Base-by-base conservation (phyloP, 2,888 invertebrate genomes). In the Oithona nana region DNA sequence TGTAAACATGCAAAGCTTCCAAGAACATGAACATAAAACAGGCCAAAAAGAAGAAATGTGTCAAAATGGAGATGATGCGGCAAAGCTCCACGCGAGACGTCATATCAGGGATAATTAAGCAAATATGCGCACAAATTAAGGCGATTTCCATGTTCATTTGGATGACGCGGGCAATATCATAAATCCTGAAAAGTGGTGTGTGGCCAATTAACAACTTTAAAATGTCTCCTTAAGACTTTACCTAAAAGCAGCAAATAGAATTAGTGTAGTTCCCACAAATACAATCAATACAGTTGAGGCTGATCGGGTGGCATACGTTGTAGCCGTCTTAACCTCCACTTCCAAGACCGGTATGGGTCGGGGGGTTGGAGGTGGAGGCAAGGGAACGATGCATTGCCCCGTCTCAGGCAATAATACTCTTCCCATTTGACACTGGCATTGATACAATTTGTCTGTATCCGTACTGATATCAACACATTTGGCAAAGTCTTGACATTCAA, bases 141-240 rank as follows among this genome's bases (percentile, higher is more conserved):
- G 70, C 68, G 3, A 70, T 66, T 64, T 70, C 70, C 69, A 69
- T 69, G 63, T 69, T 69, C 70, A 70, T 70, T 64, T 70, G 70
- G 55, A 70, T 70, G 6, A 70, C 66, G 3, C 69, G 64, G 55
- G 68, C 69, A 1, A 67, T 65, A 1, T 68, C 68, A 64, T 69
- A 69, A 31, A 68, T 65, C 31, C 68, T 61, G 56, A 69, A 57
- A n/a, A n/a, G n/a, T n/a, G n/a, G n/a, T n/a, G n/a, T n/a, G n/a
- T n/a, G n/a, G n/a, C n/a, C n/a, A n/a, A n/a, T n/a, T n/a, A n/a
- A n/a, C n/a, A n/a, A n/a, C n/a, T n/a, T n/a, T n/a, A n/a, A n/a
- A n/a, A n/a, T n/a, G n/a, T n/a, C n/a, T n/a, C n/a, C n/a, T n/a
- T n/a, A n/a, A n/a, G n/a, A n/a, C n/a, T n/a, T n/a, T n/a, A n/a